phyloP scores from a whole-genome alignment of 2,113 vertebrate species.

The Columba janthina region DNA sequence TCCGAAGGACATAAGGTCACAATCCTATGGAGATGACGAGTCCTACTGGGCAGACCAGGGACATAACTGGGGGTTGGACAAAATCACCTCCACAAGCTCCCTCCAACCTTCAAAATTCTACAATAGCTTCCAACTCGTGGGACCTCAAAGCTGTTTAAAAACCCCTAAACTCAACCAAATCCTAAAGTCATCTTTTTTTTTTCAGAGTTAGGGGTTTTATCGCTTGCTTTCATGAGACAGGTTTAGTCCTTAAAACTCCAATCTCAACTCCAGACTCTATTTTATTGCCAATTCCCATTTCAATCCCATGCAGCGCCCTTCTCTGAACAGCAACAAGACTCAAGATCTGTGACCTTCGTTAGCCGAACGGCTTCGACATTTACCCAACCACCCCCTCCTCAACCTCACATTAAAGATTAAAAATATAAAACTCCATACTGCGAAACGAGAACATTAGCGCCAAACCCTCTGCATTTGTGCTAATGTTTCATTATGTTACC shows the following conservation, averaged over 20 bases:
- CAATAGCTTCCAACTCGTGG: neutral
- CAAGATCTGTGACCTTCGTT: neutral
- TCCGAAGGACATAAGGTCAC: neutral
- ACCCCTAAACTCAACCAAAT: rapidly evolving
- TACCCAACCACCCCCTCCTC: neutral
- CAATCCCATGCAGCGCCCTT: neutral
- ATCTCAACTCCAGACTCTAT: neutral
- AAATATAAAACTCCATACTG: neutral
- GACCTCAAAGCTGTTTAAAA: neutral
- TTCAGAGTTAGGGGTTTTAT: neutral
- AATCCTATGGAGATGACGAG: neutral
- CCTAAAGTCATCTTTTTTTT: neutral
- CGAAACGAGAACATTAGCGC: neutral
- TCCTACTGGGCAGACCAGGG: neutral
- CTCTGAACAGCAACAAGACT: neutral
- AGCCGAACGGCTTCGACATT: neutral
- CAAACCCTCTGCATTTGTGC: neutral
- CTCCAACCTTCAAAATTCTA: neutral
- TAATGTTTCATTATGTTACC: neutral
- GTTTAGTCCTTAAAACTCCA: neutral
- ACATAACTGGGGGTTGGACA: neutral
- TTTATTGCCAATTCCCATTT: neutral
- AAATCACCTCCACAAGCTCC: neutral
- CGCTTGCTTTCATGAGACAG: neutral
- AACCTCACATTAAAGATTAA: neutral